Percentiles rank a stretch among this genome's conserved stretches.
These are phyloP conservation scores for Watsonalla binaria DNA, from an alignment of 2,888 invertebrate genomes.

Conservation along the genomic window DNA sequence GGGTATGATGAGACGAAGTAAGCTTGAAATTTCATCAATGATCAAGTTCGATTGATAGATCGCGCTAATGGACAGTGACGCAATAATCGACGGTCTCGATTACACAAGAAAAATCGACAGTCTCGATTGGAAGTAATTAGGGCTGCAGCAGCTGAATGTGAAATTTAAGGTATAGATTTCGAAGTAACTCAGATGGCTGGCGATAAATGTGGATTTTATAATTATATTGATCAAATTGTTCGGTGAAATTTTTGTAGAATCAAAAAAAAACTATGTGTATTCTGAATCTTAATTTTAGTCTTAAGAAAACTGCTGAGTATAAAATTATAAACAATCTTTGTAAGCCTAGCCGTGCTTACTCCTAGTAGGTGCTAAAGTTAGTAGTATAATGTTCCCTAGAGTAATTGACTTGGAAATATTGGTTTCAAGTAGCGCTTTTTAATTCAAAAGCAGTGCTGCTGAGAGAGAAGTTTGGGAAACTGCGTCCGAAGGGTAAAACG, in stretches of 20 bases:
- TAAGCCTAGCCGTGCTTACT: constrained; percentile 74
- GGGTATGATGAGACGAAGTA: constrained; percentile 48
- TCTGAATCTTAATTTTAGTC: constrained; percentile 60
- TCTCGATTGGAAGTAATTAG: constrained; percentile 18
- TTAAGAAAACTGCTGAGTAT: constrained; percentile 72
- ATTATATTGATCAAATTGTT: constrained; percentile 8
- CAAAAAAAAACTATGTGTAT: constrained; percentile 27
- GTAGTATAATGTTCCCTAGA: constrained; percentile 88
- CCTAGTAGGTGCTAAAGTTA: constrained; percentile 74
- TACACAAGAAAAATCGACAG: constrained; percentile 9
- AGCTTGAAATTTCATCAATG: constrained; percentile 77
- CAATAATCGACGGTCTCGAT: background rate
- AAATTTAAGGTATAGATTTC: constrained; percentile 11
- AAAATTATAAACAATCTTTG: constrained; percentile 73
- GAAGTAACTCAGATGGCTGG: constrained; percentile 4
- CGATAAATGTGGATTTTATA: constrained; percentile 3
- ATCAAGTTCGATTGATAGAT: constrained; percentile 33
- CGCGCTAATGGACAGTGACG: constrained; percentile 1
- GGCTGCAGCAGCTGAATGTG: constrained; percentile 18
- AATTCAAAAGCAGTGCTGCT: constrained; percentile 42
- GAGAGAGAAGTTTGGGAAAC: constrained; percentile 30
- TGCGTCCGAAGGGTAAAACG: constrained; percentile 45
- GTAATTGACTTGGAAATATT: constrained; percentile 91
- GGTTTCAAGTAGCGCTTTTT: constrained; percentile 59
- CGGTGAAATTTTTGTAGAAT: constrained; percentile 21